phyloP scores from a whole-genome alignment of 1,140 invertebrate species.

The Phymorhynchus buccinoides region DNA sequence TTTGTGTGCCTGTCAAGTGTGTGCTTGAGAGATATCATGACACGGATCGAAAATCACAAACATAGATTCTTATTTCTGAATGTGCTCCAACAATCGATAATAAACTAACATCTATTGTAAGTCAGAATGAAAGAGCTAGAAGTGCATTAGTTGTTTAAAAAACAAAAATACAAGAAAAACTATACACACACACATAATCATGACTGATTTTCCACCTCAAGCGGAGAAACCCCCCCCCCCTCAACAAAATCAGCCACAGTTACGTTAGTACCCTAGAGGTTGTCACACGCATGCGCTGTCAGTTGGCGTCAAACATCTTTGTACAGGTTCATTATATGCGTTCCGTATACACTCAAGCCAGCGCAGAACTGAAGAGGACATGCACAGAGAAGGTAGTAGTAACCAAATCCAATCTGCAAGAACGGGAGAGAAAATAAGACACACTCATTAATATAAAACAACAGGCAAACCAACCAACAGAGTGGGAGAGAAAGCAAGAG shows the following conservation, averaged over 20 bases:
- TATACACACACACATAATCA: not conserved
- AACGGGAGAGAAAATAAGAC: not conserved
- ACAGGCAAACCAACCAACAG: too few species aligned
- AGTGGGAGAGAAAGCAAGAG: not conserved
- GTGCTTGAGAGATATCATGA: not conserved
- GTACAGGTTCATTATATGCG: not conserved
- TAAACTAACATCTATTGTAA: not conserved
- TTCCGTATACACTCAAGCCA: slow-evolving; percentile 7
- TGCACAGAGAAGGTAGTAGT: not conserved
- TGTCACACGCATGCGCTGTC: not conserved
- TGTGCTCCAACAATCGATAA: not conserved
- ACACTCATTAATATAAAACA: not conserved
- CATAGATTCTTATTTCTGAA: not conserved
- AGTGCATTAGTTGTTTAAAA: not conserved
- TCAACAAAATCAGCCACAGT: not conserved
- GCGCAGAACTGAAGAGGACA: not conserved
- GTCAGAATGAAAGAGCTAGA: not conserved
- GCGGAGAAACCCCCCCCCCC: too few species aligned
- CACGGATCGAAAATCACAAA: not conserved
- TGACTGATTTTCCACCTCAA: slow-evolving; percentile 1
- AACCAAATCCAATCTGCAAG: not conserved
- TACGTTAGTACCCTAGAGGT: not conserved
- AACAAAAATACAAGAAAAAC: too few species aligned
- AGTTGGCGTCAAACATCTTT: not conserved
- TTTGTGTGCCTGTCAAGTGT: not conserved